These are phyloP conservation scores for Ictalurus furcatus DNA, from an alignment of 2,113 vertebrate species.

Conservation along the genomic window DNA sequence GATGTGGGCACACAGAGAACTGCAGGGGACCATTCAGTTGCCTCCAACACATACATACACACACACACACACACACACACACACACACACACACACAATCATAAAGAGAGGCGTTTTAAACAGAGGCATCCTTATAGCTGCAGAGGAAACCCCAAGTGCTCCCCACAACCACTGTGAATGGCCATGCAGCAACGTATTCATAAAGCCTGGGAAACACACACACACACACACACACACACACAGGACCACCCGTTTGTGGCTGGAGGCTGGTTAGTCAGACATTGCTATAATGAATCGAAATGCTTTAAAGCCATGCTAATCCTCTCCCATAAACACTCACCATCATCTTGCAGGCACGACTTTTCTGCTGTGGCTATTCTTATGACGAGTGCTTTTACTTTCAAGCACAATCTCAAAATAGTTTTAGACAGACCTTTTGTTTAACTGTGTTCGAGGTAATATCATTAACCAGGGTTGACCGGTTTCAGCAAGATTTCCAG, in stretches of 20 bases:
- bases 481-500: no score
- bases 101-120: constrained; percentile 37
- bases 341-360: not conserved
- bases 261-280: constrained; percentile 15
- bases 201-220: constrained; percentile 44
- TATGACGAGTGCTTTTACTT: not conserved
- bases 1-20: not conserved
- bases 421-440: no score
- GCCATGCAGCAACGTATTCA: constrained; percentile 35
- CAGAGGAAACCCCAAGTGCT: constrained; percentile 27
- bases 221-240: constrained; percentile 17
- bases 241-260: constrained; percentile 31
- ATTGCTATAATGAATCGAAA: constrained; percentile 23
- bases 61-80: not conserved
- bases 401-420: not conserved
- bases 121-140: constrained; percentile 35
- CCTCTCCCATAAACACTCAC: not conserved
- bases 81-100: constrained; percentile 2
- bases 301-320: constrained; percentile 33
- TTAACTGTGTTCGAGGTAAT: no score
- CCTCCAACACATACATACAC: not conserved
- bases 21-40: not conserved
- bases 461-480: no score
- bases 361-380: not conserved
- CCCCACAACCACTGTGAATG: constrained; percentile 38